These are phyloP conservation scores for Lydus trimaculatus DNA, from an alignment of 2,888 invertebrate species.

Conservation along the genomic window DNA sequence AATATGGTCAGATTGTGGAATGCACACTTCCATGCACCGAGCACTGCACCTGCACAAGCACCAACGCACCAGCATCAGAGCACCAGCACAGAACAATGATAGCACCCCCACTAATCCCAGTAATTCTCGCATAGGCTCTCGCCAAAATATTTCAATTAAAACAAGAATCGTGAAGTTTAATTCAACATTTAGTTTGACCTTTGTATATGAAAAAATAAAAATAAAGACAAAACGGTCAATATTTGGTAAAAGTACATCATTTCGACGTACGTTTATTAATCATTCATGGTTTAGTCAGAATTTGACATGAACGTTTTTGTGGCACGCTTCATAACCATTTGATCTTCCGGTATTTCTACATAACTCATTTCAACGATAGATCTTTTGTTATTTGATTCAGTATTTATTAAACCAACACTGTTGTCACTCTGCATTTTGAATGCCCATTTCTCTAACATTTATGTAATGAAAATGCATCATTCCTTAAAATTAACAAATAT, in stretches of 20 bases:
- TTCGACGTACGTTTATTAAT: conserved; percentile 1
- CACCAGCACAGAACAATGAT: conserved; percentile 36
- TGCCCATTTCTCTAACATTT: too few relatives aligned
- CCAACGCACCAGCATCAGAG: conserved; percentile 42
- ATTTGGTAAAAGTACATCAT: background rate
- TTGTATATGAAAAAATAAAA: too few relatives aligned
- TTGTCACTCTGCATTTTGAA: too few relatives aligned
- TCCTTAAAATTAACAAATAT: too few relatives aligned
- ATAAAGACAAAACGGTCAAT: background rate
- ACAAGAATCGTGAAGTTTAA: background rate
- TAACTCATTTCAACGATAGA: conserved; percentile 10
- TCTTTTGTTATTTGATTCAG: conserved; percentile 2
- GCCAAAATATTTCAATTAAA: conserved; percentile 3
- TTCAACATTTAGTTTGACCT: background rate
- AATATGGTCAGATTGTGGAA: conserved; percentile 36
- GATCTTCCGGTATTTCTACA: conserved; percentile 13
- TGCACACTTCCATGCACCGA: conserved; percentile 44
- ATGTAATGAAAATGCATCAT: too few relatives aligned
- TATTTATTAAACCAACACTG: conserved; percentile 8
- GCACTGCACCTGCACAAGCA: conserved; percentile 47
- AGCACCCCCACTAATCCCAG: conserved; percentile 25
- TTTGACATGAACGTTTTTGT: conserved; percentile 1
- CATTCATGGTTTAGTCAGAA: conserved; percentile 8
- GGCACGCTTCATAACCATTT: conserved; percentile 1
- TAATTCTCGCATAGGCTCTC: conserved; percentile 12